Evolutionary conservation across 2,113 vertebrate species (phyloP).

Genomic region (Gallinago paraguaiae): DNA sequence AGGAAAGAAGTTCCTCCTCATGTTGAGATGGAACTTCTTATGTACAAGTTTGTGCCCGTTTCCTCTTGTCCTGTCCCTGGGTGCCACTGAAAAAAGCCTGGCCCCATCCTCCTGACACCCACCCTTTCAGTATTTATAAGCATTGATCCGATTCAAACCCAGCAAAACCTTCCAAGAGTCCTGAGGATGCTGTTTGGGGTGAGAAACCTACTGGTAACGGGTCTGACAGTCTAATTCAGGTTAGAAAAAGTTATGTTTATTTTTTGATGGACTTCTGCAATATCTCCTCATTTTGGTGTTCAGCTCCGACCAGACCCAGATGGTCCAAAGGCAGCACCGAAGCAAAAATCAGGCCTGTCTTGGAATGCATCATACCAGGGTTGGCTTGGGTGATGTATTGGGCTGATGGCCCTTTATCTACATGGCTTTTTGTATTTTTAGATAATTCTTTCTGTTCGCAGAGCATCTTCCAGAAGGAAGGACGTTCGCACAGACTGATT

Average conservation of each 20-base stretch:
- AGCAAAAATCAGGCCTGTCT: not conserved
- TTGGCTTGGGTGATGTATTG: not conserved
- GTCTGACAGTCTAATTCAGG: not conserved
- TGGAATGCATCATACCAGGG: not conserved
- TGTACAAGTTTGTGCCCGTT: too few species aligned
- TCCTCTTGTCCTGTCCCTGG: too few species aligned
- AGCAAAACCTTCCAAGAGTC: not conserved
- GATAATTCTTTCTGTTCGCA: not conserved
- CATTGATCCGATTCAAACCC: not conserved
- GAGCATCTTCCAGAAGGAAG: not conserved
- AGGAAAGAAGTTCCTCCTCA: too few species aligned
- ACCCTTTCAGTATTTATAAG: too few species aligned
- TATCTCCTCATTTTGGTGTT: not conserved
- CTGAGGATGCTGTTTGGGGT: not conserved
- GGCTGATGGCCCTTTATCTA: not conserved
- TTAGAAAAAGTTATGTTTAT: not conserved
- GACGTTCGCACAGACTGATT: not conserved
- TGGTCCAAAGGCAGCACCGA: rapidly evolving
- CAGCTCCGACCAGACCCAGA: not conserved
- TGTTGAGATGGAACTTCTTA: too few species aligned
- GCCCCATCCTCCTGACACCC: too few species aligned
- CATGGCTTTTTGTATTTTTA: not conserved
- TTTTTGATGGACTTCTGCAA: not conserved
- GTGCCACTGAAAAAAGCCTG: too few species aligned
- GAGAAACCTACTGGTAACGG: not conserved